A percentile compares a stretch with the other conserved stretches of the same genome.
phyloP scores from a whole-genome alignment of 2,888 invertebrate genomes.

The Deilephila elpenor region DNA sequence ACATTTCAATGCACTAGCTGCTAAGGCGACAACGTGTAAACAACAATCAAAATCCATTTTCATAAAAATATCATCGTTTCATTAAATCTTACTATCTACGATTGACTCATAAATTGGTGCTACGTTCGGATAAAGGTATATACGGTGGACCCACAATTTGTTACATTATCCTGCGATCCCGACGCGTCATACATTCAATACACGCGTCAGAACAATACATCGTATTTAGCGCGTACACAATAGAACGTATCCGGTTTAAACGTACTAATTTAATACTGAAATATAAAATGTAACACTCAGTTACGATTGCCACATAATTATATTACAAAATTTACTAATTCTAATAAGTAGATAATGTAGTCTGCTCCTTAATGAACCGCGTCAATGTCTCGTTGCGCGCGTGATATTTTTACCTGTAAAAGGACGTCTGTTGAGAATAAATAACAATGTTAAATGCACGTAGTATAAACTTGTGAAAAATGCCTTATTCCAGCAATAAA shows the following conservation, averaged over 20 bases:
- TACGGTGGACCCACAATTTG: conserved; percentile 9
- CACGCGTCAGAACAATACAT: not conserved
- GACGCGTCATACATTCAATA: not conserved
- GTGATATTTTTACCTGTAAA: conserved; percentile 93
- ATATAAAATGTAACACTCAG: conserved; percentile 46
- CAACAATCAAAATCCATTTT: conserved; percentile 61
- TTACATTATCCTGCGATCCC: not conserved
- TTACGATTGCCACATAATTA: conserved; percentile 42
- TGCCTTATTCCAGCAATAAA: not conserved
- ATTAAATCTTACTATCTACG: conserved; percentile 61
- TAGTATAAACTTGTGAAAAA: too few species aligned
- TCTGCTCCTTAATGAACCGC: conserved; percentile 82
- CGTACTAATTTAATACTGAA: conserved; percentile 54
- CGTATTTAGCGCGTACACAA: conserved; percentile 25
- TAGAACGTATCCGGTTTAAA: conserved; percentile 38
- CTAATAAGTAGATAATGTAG: conserved; percentile 36
- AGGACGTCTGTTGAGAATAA: conserved; percentile 35
- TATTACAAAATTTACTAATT: conserved; percentile 40
- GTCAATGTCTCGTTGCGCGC: conserved; percentile 97
- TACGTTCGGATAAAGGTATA: conserved; percentile 46
- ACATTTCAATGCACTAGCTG: conserved; percentile 75
- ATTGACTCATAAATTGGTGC: conserved; percentile 68
- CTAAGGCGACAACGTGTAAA: conserved; percentile 73
- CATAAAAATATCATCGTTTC: conserved; percentile 67
- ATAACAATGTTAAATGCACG: conserved; percentile 15